A percentile compares a stretch with the other conserved stretches of the same genome.
Conservation (phyloP, 2,797 vertebrate species). For the Rhinophrynus dorsalis region DNA sequence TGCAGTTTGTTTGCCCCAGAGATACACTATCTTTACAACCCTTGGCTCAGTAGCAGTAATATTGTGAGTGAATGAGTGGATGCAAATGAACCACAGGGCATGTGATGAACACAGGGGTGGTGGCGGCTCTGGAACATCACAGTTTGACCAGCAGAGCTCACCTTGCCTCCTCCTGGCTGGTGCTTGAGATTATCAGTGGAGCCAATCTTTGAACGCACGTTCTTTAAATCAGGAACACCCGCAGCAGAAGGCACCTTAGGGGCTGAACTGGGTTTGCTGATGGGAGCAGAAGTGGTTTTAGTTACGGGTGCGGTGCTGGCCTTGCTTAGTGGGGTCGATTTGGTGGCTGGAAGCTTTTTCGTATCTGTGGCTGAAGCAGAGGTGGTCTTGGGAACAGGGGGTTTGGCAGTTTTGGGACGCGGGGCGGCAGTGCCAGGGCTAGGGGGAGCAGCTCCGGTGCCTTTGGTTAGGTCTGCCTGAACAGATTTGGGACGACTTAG, state of each 20-base stretch:
- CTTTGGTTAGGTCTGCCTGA: slow-evolving; percentile 58
- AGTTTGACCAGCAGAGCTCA: slow-evolving; percentile 60
- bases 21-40: no score
- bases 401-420: slow-evolving; percentile 56
- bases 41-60: no score
- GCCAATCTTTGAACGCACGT: slow-evolving; percentile 83
- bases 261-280: slow-evolving; percentile 52
- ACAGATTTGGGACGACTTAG: slow-evolving; percentile 69
- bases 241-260: slow-evolving; percentile 58
- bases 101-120: background rate
- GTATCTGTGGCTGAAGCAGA: slow-evolving; percentile 52
- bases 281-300: slow-evolving; percentile 59
- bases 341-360: slow-evolving; percentile 9
- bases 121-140: no score
- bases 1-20: no score
- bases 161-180: slow-evolving; percentile 90
- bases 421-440: slow-evolving; percentile 40
- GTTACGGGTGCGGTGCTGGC: slow-evolving; percentile 66
- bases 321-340: background rate
- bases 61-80: background rate
- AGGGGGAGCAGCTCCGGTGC: slow-evolving; percentile 54
- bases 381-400: slow-evolving; percentile 56
- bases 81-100: background rate
- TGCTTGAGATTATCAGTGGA: slow-evolving; percentile 91
- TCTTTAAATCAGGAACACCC: slow-evolving; percentile 73